Conservation (phyloP, 2,113 vertebrate species). For the Raja brachyura region DNA sequence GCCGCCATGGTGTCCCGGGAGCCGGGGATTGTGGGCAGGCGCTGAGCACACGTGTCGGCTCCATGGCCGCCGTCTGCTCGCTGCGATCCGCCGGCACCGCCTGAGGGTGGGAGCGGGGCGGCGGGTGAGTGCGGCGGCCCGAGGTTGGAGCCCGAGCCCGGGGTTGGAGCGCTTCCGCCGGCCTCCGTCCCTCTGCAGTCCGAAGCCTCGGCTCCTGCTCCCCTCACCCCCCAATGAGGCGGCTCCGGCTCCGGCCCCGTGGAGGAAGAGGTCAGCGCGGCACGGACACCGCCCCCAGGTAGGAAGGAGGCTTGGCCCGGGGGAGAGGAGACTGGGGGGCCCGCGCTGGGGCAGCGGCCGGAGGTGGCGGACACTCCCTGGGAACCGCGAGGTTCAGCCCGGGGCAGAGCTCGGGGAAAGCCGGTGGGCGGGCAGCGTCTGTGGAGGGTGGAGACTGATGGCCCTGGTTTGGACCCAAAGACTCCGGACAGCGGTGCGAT, state of each 20-base stretch:
- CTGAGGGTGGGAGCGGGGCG: too few relatives aligned
- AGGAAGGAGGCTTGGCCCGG: neutral
- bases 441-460: neutral
- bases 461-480: neutral
- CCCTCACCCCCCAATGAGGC: neutral
- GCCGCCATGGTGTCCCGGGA: too few relatives aligned
- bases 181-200: neutral
- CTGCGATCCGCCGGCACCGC: too few relatives aligned
- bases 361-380: too few relatives aligned
- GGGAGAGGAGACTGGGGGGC: too few relatives aligned
- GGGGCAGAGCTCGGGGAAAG: neutral
- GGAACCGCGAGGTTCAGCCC: neutral
- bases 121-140: neutral
- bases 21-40: too few relatives aligned
- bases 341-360: too few relatives aligned
- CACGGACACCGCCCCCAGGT: neutral
- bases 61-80: too few relatives aligned
- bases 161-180: too few relatives aligned
- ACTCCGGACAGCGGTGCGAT: too few relatives aligned
- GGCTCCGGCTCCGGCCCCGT: neutral
- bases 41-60: too few relatives aligned
- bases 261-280: constrained; percentile 6
- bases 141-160: too few relatives aligned
- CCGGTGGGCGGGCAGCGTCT: neutral
- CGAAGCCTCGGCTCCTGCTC: neutral